Percentiles rank a stretch among this genome's conserved stretches.
These are phyloP conservation scores for Lamellibrachia luymesi DNA, from an alignment of 1,140 invertebrate genomes.

Conservation along the genomic window DNA sequence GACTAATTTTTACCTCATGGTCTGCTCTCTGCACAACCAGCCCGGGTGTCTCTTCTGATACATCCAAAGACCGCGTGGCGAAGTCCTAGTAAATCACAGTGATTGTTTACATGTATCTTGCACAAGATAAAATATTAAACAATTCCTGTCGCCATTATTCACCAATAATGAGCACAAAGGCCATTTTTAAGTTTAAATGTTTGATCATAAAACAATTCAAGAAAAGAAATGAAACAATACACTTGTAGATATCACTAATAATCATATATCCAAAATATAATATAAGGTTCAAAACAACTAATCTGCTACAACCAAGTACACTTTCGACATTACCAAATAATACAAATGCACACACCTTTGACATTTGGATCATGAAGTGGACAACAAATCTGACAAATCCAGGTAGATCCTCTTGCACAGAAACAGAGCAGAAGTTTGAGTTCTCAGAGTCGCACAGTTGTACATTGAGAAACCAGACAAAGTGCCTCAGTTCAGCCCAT, in stretches of 20 bases:
- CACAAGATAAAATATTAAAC: background rate
- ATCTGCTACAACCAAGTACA: background rate
- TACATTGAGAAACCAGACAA: constrained; percentile 50
- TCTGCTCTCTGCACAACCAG: background rate
- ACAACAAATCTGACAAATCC: constrained; percentile 50
- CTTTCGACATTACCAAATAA: background rate
- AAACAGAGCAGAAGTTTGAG: constrained; percentile 41
- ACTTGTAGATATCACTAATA: background rate
- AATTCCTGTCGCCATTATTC: background rate
- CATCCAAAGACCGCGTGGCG: constrained; percentile 47
- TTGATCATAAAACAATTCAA: background rate
- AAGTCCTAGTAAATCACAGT: constrained; percentile 39
- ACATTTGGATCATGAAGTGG: constrained; percentile 49
- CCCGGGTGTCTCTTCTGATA: constrained; percentile 46
- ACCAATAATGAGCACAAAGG: background rate
- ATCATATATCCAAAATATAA: background rate
- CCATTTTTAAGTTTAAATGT: background rate
- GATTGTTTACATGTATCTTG: background rate
- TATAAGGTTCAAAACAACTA: background rate
- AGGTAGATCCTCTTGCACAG: constrained; percentile 42
- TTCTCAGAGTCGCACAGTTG: constrained; percentile 47
- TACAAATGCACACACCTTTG: constrained; percentile 34
- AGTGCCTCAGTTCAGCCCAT: constrained; percentile 52
- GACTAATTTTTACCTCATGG: background rate
- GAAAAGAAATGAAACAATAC: background rate